A percentile compares a stretch with the other conserved stretches of the same genome.
phyloP scores from a whole-genome alignment of 2,888 invertebrate genomes.

The Synanthedon vespiformis region DNA sequence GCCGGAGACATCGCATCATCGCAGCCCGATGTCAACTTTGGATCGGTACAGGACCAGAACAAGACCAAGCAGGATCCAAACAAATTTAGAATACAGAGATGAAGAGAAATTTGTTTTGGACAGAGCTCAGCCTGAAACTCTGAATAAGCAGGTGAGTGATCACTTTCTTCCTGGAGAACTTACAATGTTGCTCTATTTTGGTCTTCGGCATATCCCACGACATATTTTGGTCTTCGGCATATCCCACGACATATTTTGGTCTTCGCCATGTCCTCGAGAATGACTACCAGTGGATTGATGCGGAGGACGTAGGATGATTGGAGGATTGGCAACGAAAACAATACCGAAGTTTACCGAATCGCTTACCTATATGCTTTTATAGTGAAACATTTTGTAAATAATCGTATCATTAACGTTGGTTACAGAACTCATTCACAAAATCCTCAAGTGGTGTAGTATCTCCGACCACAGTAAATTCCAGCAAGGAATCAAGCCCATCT shows the following conservation, averaged over 20 bases:
- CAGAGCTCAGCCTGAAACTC: conserved; percentile 69
- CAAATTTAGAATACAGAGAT: conserved; percentile 38
- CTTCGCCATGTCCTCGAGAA: no score
- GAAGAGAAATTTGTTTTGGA: conserved; percentile 82
- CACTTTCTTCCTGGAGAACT: background rate
- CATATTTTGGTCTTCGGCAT: no score
- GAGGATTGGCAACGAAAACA: no score
- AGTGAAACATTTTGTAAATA: no score
- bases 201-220: no score
- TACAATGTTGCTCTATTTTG: no score
- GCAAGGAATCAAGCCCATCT: conserved; percentile 66
- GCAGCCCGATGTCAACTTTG: conserved; percentile 50
- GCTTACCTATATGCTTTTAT: no score
- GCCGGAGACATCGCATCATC: conserved; percentile 18
- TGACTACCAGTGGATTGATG: no score
- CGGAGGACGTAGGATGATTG: no score
- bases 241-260: no score
- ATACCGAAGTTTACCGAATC: no score
- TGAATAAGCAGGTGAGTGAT: conserved; percentile 54
- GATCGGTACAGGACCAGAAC: conserved; percentile 57
- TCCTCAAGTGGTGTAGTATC: conserved; percentile 54
- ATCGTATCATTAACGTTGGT: conserved; percentile 2
- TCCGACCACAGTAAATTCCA: conserved; percentile 52
- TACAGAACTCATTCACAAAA: conserved; percentile 58
- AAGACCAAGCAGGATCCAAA: conserved; percentile 48